Conservation (phyloP, 2,888 invertebrate genomes). For the Eristalis pertinax region DNA sequence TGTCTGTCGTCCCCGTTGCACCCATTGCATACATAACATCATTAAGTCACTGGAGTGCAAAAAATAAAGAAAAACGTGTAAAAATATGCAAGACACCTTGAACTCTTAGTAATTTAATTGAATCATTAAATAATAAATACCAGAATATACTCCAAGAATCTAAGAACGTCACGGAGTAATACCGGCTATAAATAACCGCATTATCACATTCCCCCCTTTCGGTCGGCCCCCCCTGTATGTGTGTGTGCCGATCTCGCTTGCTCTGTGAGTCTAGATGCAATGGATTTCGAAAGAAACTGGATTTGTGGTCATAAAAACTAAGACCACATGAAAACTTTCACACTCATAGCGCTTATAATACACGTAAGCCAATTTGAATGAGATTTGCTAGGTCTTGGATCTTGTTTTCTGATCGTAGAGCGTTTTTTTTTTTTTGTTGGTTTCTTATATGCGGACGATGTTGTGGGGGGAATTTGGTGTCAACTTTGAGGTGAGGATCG, state of each 20-base stretch:
- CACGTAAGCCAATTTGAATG: constrained; percentile 1
- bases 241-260: background rate
- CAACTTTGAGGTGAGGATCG: background rate
- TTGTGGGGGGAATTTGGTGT: background rate
- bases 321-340: constrained; percentile 4
- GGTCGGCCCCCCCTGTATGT: background rate
- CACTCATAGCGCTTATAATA: constrained; percentile 1
- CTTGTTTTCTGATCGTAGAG: background rate
- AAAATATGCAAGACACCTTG: background rate
- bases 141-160: background rate
- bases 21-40: background rate
- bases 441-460: background rate
- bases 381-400: constrained; percentile 1
- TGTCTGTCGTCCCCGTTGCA: background rate
- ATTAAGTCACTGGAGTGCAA: background rate
- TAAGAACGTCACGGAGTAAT: background rate
- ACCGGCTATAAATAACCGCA: constrained; percentile 5
- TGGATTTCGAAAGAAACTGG: constrained; percentile 1
- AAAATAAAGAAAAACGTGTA: background rate
- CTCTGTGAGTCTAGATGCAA: background rate
- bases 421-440: too few species aligned
- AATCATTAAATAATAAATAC: background rate
- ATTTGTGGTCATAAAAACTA: background rate
- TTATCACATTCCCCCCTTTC: background rate
- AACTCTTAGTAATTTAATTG: background rate